Conservation (phyloP, 1,140 invertebrate genomes). For the Pomacea maculata region DNA sequence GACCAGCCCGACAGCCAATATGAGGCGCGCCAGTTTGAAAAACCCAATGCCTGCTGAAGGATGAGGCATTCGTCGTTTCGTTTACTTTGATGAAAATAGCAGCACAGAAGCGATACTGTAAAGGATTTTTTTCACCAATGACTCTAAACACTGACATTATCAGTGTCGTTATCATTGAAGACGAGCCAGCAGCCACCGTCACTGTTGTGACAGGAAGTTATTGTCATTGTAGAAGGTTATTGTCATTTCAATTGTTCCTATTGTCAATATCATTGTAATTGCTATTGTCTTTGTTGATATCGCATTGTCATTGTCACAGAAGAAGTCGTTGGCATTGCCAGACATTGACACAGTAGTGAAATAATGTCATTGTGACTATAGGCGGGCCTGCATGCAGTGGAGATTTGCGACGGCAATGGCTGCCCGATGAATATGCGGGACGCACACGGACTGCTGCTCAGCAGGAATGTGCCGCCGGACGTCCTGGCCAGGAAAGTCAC, state of each 20-base stretch:
- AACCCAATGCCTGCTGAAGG: not conserved
- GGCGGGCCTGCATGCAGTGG: not conserved
- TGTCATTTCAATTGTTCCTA: not conserved
- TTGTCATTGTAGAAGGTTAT: not conserved
- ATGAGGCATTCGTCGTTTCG: no score
- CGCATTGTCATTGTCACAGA: not conserved
- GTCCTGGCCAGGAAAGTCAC: not conserved
- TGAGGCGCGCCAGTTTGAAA: not conserved
- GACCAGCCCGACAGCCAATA: no score
- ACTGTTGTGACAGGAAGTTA: not conserved
- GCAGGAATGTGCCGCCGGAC: not conserved
- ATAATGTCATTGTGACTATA: not conserved
- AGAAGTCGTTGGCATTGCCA: not conserved
- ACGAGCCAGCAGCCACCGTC: not conserved
- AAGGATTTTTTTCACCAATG: no score
- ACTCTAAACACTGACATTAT: no score
- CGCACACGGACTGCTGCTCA: slow-evolving; percentile 2
- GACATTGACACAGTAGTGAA: not conserved
- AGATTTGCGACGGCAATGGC: not conserved
- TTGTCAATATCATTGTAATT: not conserved
- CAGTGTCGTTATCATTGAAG: not conserved
- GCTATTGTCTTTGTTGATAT: not conserved
- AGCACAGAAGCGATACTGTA: no score
- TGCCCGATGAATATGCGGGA: slow-evolving; percentile 2
- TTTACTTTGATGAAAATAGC: no score